A percentile compares a stretch with the other conserved stretches of the same genome.
These are phyloP conservation scores for Zosterops pallidus DNA, from an alignment of 2,113 vertebrate species.

Conservation along the genomic window DNA sequence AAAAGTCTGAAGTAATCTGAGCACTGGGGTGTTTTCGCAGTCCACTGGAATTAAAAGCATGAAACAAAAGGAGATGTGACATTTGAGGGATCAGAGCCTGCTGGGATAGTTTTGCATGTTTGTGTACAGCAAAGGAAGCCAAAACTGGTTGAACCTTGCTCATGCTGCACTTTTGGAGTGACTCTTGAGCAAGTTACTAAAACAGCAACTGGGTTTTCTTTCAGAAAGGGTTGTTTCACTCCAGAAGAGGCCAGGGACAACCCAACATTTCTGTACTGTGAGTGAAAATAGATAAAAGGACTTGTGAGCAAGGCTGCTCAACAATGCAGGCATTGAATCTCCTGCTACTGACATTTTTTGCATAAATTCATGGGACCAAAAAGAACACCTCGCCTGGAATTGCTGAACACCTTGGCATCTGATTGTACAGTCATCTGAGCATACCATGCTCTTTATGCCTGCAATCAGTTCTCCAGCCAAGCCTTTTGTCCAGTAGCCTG, in stretches of 20 bases:
- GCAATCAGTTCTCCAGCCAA: neutral
- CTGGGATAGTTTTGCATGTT: neutral
- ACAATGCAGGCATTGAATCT: neutral
- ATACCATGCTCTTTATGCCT: neutral
- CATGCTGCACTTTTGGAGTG: neutral
- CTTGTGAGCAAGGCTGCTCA: neutral
- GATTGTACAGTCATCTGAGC: neutral
- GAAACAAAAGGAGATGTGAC: slow-evolving; percentile 11
- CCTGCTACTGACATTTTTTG: neutral
- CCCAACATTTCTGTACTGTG: neutral
- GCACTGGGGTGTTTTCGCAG: neutral
- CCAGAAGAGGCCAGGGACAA: neutral
- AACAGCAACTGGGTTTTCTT: neutral
- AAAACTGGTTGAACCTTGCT: neutral
- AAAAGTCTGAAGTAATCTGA: neutral
- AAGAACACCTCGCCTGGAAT: neutral
- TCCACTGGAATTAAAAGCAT: neutral
- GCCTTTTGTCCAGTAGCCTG: neutral
- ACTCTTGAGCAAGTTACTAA: neutral
- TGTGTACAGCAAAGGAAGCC: neutral
- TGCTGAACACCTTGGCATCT: neutral
- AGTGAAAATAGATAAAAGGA: neutral
- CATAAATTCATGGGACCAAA: neutral
- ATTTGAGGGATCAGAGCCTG: neutral
- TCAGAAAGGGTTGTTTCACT: neutral